These are phyloP conservation scores for Heliconius melpomene DNA, from an alignment of 1,140 invertebrate species.

Conservation along the genomic window DNA sequence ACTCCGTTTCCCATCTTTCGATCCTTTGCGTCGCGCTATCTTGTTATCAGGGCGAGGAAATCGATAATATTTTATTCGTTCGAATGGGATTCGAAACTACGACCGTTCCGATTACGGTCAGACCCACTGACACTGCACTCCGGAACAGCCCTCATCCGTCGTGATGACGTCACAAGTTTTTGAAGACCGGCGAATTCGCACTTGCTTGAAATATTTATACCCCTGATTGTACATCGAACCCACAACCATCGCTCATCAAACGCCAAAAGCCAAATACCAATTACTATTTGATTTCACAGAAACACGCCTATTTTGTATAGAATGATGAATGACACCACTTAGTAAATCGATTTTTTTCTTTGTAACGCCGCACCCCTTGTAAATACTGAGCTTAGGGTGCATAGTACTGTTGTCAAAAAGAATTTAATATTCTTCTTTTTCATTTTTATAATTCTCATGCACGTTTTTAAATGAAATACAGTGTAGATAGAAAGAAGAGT, in stretches of 20 bases:
- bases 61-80: neutral
- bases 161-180: too few species aligned
- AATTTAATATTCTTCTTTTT: neutral
- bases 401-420: neutral
- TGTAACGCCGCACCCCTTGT: neutral
- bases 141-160: too few species aligned
- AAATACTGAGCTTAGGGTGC: neutral
- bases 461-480: too few species aligned
- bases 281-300: neutral
- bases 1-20: neutral
- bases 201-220: too few species aligned
- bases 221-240: neutral
- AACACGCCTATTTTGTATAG: neutral
- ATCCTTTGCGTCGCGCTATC: neutral
- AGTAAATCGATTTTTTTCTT: slow-evolving; percentile 30
- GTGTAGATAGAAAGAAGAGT: too few species aligned
- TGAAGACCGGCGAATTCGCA: too few species aligned
- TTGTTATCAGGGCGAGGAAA: too few species aligned
- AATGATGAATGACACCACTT: slow-evolving; percentile 28
- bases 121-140: too few species aligned
- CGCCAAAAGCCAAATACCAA: slow-evolving; percentile 1
- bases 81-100: neutral
- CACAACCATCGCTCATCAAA: neutral
- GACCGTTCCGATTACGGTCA: neutral
- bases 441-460: too few species aligned